A percentile compares a stretch with the other conserved stretches of the same genome.
These are phyloP conservation scores for Eubasilissa splendida DNA, from an alignment of 2,888 invertebrate species.

Conservation along the genomic window DNA sequence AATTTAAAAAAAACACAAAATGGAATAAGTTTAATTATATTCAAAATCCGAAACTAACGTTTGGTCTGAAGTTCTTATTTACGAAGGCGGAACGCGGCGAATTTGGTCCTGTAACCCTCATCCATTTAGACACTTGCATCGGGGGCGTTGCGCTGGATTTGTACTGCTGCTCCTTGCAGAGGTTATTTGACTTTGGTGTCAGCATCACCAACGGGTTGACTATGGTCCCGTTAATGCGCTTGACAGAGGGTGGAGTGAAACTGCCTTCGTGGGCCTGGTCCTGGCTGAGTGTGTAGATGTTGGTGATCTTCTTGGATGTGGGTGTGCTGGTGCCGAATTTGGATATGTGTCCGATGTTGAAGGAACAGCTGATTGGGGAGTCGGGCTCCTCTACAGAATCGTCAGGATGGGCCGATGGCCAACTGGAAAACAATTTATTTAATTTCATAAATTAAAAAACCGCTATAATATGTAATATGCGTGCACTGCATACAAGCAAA, in stretches of 20 bases:
- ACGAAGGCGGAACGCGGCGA: constrained; percentile 70
- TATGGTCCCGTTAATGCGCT: constrained; percentile 42
- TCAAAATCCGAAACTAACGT: constrained; percentile 69
- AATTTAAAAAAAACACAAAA: background rate
- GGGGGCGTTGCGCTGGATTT: constrained; percentile 43
- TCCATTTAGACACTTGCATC: constrained; percentile 70
- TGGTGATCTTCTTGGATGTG: constrained; percentile 39
- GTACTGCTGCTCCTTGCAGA: constrained; percentile 27
- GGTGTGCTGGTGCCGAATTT: constrained; percentile 47
- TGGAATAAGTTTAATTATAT: constrained; percentile 2
- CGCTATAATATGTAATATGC: too few species aligned
- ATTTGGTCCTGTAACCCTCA: constrained; percentile 75
- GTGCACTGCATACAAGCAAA: too few species aligned
- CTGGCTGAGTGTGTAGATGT: constrained; percentile 39
- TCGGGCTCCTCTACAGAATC: constrained; percentile 57
- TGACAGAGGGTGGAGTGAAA: background rate
- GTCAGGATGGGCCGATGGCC: constrained; percentile 60
- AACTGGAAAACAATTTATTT: constrained; percentile 60
- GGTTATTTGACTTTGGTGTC: constrained; percentile 42
- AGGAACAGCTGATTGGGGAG: constrained; percentile 55
- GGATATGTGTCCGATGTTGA: constrained; percentile 51
- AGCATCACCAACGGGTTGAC: constrained; percentile 48
- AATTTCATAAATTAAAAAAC: background rate
- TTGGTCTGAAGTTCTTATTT: constrained; percentile 65
- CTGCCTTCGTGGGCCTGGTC: constrained; percentile 38